Base-by-base conservation (phyloP, 2,888 invertebrate species). In the Melieria crassipennis region DNA sequence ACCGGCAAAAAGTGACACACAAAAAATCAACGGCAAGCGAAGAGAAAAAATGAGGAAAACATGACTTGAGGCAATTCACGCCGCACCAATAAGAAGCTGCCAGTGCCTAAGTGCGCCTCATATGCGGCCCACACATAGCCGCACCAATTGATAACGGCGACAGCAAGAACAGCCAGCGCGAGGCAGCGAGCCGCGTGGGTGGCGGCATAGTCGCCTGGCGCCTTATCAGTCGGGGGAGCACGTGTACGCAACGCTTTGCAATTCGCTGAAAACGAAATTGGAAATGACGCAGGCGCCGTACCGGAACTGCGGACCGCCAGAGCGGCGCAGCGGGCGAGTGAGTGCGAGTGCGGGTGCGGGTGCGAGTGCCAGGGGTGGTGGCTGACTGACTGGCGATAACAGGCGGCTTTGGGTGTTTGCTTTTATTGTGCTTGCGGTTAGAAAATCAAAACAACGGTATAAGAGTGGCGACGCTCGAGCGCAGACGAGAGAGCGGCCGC, bases 181-280 rank as follows among this genome's bases (percentile, higher is more conserved):
- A 16, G 48, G 45, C 52, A 55, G 52, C 11, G 48, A 60, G 47
- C 5, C 47, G 47, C n/a, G 47, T 45, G 16, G 30, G 42, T 13
- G 9, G 52, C 45, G 52, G 16, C 30, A 55, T 60, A 60, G 30
- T 30, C 30, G 30, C 30, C 30, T 30, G 30, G 30, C 30, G 30
- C 68, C 42, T 47, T 60, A 58, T 67, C 68, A 58, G 55, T 42
- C 13, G 11, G 16, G 50, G 73, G 70, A 72, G 71, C 74, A 75
- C 75, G 70, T 76, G 76, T 63, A 72, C 80, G 77, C 72, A 75
- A 78, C 79, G 82, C 79, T 78, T 75, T 81, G 81, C 79, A 81
- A 82, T 82, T 82, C 82, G 82, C 75, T 77, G 76, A 77, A 70
- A 77, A 69, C 61, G 72, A 61, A 77, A 75, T 76, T 65, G 56